Conservation (phyloP, 2,888 invertebrate species). For the Tricholauxania praeusta region DNA sequence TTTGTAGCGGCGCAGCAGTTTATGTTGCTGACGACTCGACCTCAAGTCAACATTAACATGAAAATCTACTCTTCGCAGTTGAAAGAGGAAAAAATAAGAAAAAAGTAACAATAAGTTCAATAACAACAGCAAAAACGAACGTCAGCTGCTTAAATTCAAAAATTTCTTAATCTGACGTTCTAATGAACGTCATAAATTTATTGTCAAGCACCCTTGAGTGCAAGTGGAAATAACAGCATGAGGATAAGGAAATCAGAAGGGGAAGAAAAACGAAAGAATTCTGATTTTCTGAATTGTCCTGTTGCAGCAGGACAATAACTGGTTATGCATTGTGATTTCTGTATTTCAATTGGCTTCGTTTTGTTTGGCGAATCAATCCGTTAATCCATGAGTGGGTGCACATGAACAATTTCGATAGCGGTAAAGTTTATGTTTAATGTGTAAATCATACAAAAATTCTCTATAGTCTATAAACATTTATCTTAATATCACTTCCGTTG, state of each 20-base stretch:
- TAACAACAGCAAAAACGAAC: slow-evolving; percentile 45
- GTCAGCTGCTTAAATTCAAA: slow-evolving; percentile 61
- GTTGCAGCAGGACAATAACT: slow-evolving; percentile 3
- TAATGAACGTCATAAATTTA: slow-evolving; percentile 68
- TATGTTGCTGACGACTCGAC: slow-evolving; percentile 36
- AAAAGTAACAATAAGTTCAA: slow-evolving; percentile 19
- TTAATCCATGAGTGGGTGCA: not conserved
- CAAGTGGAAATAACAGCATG: not conserved
- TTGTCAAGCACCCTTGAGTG: slow-evolving; percentile 56
- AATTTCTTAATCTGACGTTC: slow-evolving; percentile 66
- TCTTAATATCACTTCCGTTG: too few species aligned
- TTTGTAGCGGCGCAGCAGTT: not conserved
- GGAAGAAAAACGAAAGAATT: too few species aligned
- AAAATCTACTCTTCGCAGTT: slow-evolving; percentile 49
- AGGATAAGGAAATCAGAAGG: too few species aligned
- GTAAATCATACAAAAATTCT: too few species aligned
- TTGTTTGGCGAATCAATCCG: slow-evolving; percentile 36
- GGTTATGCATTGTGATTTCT: not conserved
- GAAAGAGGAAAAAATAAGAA: slow-evolving; percentile 5
- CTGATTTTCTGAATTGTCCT: slow-evolving; percentile 13
- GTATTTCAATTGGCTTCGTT: slow-evolving; percentile 63
- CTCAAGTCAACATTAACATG: slow-evolving; percentile 52
- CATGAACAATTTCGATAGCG: too few species aligned
- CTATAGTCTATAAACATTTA: too few species aligned
- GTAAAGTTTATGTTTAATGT: too few species aligned